Percentiles rank a stretch among this genome's conserved stretches.
These are phyloP conservation scores for Pseudomyrmex pallidus DNA, from an alignment of 1,140 invertebrate genomes.

Conservation along the genomic window DNA sequence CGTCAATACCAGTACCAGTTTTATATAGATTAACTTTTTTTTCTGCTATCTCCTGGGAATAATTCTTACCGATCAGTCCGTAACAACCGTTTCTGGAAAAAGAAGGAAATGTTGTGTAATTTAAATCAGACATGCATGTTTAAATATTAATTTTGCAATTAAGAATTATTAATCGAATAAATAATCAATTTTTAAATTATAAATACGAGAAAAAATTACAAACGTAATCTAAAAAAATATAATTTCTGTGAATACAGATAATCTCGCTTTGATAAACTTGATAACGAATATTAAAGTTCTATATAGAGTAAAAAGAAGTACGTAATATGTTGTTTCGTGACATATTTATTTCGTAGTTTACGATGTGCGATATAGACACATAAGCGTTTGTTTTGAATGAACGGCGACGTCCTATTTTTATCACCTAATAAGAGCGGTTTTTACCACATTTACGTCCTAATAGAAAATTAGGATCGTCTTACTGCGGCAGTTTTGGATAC, in stretches of 20 bases:
- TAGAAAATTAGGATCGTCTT: slow-evolving; percentile 82
- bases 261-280: neutral
- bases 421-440: slow-evolving; percentile 70
- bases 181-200: neutral
- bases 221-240: neutral
- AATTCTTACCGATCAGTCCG: neutral
- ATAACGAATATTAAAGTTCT: neutral
- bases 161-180: neutral
- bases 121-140: neutral
- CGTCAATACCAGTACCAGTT: slow-evolving; percentile 28
- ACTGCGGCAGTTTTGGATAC: slow-evolving; percentile 74
- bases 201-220: neutral
- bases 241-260: neutral
- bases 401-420: slow-evolving; percentile 61
- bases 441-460: slow-evolving; percentile 74
- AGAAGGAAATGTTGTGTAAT: slow-evolving; percentile 7
- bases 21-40: slow-evolving; percentile 48
- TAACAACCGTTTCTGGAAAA: neutral
- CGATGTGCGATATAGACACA: slow-evolving; percentile 1
- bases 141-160: neutral
- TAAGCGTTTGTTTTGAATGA: slow-evolving; percentile 20
- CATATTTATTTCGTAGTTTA: slow-evolving; percentile 9
- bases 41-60: neutral
- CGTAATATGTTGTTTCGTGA: too few species aligned
- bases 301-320: neutral